These are phyloP conservation scores for Candoia aspera DNA, from an alignment of 2,113 vertebrate species.

Conservation along the genomic window DNA sequence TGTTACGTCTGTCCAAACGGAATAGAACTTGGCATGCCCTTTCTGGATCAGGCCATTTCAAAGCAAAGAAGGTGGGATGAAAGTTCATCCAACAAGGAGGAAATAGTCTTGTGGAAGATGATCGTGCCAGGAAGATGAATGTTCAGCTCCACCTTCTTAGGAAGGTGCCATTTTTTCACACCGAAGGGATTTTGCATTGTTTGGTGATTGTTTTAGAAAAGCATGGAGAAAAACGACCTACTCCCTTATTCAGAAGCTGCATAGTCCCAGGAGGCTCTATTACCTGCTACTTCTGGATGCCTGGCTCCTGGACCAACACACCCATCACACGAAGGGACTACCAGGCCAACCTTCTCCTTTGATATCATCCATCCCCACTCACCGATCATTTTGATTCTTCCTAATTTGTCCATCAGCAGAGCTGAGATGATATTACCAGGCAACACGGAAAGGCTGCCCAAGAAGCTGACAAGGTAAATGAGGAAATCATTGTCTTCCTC, in stretches of 20 bases:
- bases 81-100: not conserved
- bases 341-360: not conserved
- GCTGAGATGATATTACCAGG: slow-evolving; percentile 96
- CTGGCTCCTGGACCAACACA: not conserved
- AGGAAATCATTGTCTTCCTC: slow-evolving; percentile 93
- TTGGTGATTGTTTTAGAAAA: not conserved
- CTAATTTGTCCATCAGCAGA: slow-evolving; percentile 93
- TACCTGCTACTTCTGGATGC: not conserved
- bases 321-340: not conserved
- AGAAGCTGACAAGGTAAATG: slow-evolving; percentile 96
- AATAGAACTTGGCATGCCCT: not conserved
- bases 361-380: slow-evolving; percentile 18
- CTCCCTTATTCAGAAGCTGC: not conserved
- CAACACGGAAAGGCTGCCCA: slow-evolving; percentile 91
- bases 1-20: not conserved
- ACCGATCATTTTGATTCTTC: slow-evolving; percentile 95
- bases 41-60: not conserved
- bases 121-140: not conserved
- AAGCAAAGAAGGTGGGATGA: not conserved
- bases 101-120: not conserved
- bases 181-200: not conserved
- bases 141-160: not conserved
- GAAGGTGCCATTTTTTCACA: not conserved
- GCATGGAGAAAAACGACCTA: not conserved
- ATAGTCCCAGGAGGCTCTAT: not conserved